Percentiles rank a stretch among this genome's conserved stretches.
Evolutionary conservation across 2,113 vertebrate species (phyloP).

Genomic region (Triplophysa siluroides): DNA sequence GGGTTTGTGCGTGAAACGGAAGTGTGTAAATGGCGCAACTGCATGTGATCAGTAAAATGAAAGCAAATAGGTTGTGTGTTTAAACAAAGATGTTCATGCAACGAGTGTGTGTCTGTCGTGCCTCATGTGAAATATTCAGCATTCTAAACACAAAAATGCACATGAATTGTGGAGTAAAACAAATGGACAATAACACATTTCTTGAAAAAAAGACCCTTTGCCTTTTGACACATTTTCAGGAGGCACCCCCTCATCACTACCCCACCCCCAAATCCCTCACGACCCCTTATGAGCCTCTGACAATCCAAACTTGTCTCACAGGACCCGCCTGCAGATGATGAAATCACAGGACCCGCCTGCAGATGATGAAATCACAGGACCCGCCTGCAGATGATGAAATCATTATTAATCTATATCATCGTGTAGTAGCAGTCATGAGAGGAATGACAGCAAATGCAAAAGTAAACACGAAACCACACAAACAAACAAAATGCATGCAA

Average conservation of each 20-base stretch:
- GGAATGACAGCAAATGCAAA: background rate
- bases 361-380: background rate
- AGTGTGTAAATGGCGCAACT: conserved; percentile 25
- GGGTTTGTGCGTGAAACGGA: background rate
- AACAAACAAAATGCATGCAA: background rate
- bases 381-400: background rate
- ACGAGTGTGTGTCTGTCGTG: background rate
- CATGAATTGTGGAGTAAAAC: background rate
- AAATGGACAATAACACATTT: no score
- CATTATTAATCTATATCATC: background rate
- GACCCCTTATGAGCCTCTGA: conserved; percentile 17
- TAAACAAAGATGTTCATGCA: background rate
- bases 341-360: background rate
- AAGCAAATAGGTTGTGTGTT: background rate
- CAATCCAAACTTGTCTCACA: conserved; percentile 3
- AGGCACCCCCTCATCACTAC: conserved; percentile 1
- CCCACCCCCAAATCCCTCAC: conserved; percentile 27
- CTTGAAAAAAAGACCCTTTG: no score
- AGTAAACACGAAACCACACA: background rate
- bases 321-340: background rate
- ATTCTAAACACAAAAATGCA: background rate
- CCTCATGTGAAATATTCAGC: background rate
- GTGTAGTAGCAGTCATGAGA: background rate
- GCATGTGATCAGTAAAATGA: conserved; percentile 29
- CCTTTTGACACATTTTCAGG: background rate